Conservation (phyloP, 2,888 invertebrate genomes). For the Amblyjoppa proteus region DNA sequence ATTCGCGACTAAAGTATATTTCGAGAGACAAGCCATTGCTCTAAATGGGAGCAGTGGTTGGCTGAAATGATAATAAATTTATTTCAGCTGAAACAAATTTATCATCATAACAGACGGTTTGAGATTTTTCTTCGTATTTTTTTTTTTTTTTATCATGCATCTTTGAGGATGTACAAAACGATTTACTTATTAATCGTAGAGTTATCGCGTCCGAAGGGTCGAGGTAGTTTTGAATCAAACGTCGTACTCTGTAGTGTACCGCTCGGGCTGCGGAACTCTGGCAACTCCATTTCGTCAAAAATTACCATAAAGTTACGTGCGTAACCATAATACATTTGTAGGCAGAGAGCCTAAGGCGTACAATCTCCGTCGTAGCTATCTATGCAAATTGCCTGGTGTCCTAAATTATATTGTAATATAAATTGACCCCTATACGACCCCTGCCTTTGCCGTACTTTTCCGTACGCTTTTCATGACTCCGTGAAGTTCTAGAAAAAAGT, state of each 20-base stretch:
- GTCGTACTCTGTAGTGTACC: constrained; percentile 18
- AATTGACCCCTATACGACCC: constrained; percentile 6
- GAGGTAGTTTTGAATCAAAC: constrained; percentile 11
- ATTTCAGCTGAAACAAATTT: background rate
- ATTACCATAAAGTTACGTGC: constrained; percentile 77
- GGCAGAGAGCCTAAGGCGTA: constrained; percentile 60
- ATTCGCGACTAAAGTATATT: background rate
- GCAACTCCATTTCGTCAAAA: constrained; percentile 18
- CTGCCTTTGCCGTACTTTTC: constrained; percentile 27
- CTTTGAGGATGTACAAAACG: background rate
- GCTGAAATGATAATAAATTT: background rate
- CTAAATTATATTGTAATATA: constrained; percentile 43
- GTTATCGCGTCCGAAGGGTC: constrained; percentile 16
- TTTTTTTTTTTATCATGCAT: background rate
- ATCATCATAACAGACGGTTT: background rate
- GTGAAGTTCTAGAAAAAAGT: background rate
- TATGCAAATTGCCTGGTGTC: constrained; percentile 75
- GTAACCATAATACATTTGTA: constrained; percentile 72
- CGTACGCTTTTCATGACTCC: constrained; percentile 22
- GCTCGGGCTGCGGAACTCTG: constrained; percentile 18
- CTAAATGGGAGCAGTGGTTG: background rate
- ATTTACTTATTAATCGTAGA: constrained; percentile 4
- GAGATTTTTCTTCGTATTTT: background rate
- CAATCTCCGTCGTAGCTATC: constrained; percentile 71
- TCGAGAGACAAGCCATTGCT: background rate